Evolutionary conservation across 2,888 invertebrate species (phyloP).

Genomic region (Pseudococcus longispinus): DNA sequence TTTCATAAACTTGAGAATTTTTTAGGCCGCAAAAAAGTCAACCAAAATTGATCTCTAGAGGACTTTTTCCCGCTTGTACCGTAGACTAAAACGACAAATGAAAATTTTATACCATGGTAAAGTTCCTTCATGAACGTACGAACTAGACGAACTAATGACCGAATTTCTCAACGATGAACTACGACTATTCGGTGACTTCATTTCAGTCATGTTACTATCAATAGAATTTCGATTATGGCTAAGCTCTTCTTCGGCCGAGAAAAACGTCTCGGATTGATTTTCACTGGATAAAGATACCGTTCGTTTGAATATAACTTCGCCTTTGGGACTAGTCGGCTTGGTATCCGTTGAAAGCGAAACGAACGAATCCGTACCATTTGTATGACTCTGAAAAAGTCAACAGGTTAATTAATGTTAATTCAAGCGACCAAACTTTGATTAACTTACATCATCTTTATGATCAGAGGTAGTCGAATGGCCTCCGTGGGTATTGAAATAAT

Average conservation of each 20-base stretch:
- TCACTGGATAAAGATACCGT: conserved; percentile 88
- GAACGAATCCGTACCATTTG: conserved; percentile 34
- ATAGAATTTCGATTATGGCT: conserved; percentile 61
- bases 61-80: no score
- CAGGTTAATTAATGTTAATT: background rate
- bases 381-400: background rate
- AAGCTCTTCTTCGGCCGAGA: conserved; percentile 91
- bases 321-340: conserved; percentile 15
- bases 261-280: conserved; percentile 90
- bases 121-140: conserved; percentile 35
- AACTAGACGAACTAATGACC: conserved; percentile 55
- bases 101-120: conserved; percentile 30
- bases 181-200: conserved; percentile 59
- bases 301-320: conserved; percentile 69
- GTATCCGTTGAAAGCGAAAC: conserved; percentile 45
- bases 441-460: conserved; percentile 45
- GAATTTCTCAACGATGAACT: conserved; percentile 61
- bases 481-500: conserved; percentile 67
- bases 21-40: no score
- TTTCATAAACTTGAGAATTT: no score
- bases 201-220: conserved; percentile 56
- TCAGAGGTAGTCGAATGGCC: background rate
- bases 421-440: background rate
- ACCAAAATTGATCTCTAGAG: no score
- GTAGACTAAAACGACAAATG: background rate